phyloP scores from a whole-genome alignment of 2,888 invertebrate genomes.

The Didymodactylos carnosus region DNA sequence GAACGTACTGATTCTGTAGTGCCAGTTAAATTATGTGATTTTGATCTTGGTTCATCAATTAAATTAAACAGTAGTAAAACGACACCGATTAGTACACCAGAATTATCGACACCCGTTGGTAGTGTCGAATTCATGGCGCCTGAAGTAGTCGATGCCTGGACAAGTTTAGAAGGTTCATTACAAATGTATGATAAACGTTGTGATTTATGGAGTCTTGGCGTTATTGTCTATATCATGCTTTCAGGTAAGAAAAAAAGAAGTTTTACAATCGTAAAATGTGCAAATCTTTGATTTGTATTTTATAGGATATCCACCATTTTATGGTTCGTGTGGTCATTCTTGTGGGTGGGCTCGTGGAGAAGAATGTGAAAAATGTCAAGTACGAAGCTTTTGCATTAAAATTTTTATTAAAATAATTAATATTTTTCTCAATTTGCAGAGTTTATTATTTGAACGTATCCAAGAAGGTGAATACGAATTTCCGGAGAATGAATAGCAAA shows the following conservation, averaged over 20 bases:
- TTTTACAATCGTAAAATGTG: too few relatives aligned
- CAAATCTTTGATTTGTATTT: too few relatives aligned
- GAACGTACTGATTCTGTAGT: slow-evolving; percentile 63
- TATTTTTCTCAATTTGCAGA: too few relatives aligned
- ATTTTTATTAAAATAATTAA: too few relatives aligned
- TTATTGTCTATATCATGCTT: slow-evolving; percentile 66
- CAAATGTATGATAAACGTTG: slow-evolving; percentile 66
- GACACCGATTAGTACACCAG: slow-evolving; percentile 69
- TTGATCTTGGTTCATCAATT: slow-evolving; percentile 86
- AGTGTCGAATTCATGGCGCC: slow-evolving; percentile 43
- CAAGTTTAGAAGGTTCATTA: slow-evolving; percentile 27
- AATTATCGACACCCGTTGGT: slow-evolving; percentile 61
- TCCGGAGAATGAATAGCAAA: slow-evolving; percentile 69
- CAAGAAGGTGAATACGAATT: slow-evolving; percentile 54
- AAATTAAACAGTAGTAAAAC: slow-evolving; percentile 41
- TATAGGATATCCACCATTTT: slow-evolving; percentile 69
- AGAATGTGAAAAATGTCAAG: slow-evolving; percentile 65
- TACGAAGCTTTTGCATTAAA: too few relatives aligned
- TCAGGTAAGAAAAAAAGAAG: slow-evolving; percentile 94
- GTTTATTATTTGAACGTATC: slow-evolving; percentile 70
- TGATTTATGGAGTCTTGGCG: slow-evolving; percentile 91
- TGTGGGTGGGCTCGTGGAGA: slow-evolving; percentile 93
- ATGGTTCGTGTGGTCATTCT: slow-evolving; percentile 66
- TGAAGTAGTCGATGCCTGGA: slow-evolving; percentile 69
- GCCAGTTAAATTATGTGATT: slow-evolving; percentile 92